phyloP scores from a whole-genome alignment of 2,888 invertebrate species.

The Galeopsomyia nigrocyanea region DNA sequence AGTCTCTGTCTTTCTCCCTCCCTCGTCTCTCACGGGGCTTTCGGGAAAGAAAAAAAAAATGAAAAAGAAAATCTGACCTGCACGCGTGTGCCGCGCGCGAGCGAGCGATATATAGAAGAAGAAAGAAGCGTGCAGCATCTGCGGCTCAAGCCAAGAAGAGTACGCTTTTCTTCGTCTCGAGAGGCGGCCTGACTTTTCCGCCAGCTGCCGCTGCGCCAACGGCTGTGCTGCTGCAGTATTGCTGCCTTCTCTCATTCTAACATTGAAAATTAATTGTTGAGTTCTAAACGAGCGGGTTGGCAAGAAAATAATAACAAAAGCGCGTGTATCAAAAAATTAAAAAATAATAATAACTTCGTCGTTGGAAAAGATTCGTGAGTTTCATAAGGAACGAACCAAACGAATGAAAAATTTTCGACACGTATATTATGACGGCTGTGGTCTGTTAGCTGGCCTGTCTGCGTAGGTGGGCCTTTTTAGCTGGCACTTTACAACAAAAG shows the following conservation, averaged over 20 bases:
- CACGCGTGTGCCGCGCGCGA: neutral
- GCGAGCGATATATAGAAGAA: neutral
- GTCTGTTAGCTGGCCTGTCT: neutral
- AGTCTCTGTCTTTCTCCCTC: too few species aligned
- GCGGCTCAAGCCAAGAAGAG: conserved; percentile 24
- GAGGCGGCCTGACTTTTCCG: conserved; percentile 32
- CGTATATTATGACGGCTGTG: neutral
- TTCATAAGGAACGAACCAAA: too few species aligned
- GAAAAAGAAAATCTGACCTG: conserved; percentile 20
- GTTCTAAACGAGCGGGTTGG: too few species aligned
- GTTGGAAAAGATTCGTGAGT: too few species aligned
- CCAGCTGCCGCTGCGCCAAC: conserved; percentile 12
- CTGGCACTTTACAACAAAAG: neutral
- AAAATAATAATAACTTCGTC: too few species aligned
- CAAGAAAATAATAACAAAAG: too few species aligned
- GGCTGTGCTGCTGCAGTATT: neutral
- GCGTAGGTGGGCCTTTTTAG: neutral
- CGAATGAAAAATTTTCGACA: conserved; percentile 13
- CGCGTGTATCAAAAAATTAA: too few species aligned
- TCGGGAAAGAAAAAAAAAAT: neutral
- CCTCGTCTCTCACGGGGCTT: too few species aligned
- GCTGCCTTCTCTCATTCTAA: neutral
- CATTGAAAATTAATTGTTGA: conserved; percentile 37
- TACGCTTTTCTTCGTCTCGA: conserved; percentile 17
- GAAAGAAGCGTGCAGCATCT: conserved; percentile 19